Evolutionary conservation across 35 echinoderm and acorn worm genomes (phyloP).

Genomic region (Antedon bifida): DNA sequence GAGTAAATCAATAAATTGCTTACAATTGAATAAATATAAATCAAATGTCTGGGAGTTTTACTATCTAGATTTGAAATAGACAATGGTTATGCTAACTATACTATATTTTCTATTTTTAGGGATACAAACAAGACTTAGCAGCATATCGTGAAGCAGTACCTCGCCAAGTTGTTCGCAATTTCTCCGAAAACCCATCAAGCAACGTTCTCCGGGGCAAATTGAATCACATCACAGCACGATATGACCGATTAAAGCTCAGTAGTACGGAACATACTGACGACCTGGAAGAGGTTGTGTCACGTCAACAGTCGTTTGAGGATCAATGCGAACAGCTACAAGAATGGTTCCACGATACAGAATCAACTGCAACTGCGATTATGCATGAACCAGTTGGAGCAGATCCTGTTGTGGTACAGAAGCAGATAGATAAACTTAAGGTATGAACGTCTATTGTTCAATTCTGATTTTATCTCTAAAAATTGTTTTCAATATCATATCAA

Average conservation of each 20-base stretch:
- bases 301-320: conserved; percentile 62
- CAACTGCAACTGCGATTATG: conserved; percentile 36
- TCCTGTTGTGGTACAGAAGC: conserved; percentile 56
- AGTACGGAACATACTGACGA: conserved; percentile 44
- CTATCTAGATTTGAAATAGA: no score
- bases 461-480: neutral
- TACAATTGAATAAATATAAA: neutral
- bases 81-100: no score
- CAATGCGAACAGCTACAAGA: conserved; percentile 30
- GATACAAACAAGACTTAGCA: conserved; percentile 69
- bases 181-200: conserved; percentile 61
- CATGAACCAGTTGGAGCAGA: conserved; percentile 84
- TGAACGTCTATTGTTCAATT: neutral
- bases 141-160: conserved; percentile 72
- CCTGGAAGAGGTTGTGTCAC: conserved; percentile 55
- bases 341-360: conserved; percentile 77
- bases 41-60: neutral
- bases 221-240: conserved; percentile 42
- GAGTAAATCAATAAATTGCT: neutral
- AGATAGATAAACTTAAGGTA: conserved; percentile 88
- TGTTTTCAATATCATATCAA: neutral
- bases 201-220: conserved; percentile 60
- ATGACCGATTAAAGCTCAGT: conserved; percentile 60
- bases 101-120: conserved; percentile 22
- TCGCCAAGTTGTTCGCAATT: conserved; percentile 44